A percentile compares a stretch with the other conserved stretches of the same genome.
These are phyloP conservation scores for Myanophis thanlyinensis DNA, from an alignment of 2,113 vertebrate genomes.

Conservation along the genomic window DNA sequence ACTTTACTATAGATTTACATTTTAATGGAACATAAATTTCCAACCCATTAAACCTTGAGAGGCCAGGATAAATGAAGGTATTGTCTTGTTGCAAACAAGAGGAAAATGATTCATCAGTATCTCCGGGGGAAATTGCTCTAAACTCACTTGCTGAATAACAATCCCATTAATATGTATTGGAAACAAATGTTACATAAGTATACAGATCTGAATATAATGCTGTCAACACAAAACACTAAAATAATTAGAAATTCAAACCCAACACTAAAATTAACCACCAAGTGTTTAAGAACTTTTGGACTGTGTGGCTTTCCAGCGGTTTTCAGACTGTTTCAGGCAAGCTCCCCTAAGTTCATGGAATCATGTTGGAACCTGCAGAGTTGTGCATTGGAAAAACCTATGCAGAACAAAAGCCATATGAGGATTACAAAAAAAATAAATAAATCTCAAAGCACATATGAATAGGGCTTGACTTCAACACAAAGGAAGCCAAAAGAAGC, in stretches of 20 bases:
- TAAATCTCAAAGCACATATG: background rate
- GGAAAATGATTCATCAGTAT: constrained; percentile 25
- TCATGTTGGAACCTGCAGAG: background rate
- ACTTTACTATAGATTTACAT: constrained; percentile 36
- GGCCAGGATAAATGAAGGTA: constrained; percentile 39
- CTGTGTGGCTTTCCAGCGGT: background rate
- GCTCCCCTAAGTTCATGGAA: background rate
- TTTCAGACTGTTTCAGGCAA: background rate
- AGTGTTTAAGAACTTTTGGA: background rate
- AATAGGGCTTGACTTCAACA: background rate
- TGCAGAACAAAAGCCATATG: background rate
- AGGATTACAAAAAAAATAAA: background rate
- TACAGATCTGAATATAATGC: background rate
- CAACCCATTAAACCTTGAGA: constrained; percentile 52
- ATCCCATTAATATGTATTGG: background rate
- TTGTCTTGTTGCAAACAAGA: background rate
- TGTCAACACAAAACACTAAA: background rate
- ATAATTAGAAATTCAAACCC: background rate
- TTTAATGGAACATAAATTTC: constrained; percentile 50
- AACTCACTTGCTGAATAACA: constrained; percentile 7
- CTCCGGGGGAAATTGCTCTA: constrained; percentile 10
- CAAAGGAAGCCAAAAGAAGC: background rate
- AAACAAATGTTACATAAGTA: background rate
- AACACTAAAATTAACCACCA: background rate
- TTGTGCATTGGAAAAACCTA: background rate